Percentiles rank a stretch among this genome's conserved stretches.
phyloP scores from a whole-genome alignment of 2,888 invertebrate genomes.

The Tachina grossa region DNA sequence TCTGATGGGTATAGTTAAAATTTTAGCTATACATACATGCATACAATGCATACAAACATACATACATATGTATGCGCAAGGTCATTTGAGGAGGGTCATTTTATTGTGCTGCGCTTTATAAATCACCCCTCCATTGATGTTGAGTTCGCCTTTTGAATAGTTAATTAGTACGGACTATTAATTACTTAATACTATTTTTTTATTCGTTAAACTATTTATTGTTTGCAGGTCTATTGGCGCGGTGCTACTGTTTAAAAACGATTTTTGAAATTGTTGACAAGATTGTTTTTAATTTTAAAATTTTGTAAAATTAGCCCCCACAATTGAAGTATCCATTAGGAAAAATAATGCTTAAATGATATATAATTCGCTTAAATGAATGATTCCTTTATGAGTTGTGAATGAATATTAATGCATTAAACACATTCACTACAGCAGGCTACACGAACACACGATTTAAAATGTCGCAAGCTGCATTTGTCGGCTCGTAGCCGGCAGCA shows the following conservation, averaged over 20 bases:
- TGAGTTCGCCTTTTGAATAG: slow-evolving; percentile 60
- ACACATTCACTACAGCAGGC: no score
- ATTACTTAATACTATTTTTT: neutral
- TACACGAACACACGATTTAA: no score
- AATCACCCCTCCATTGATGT: slow-evolving; percentile 29
- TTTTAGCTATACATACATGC: neutral
- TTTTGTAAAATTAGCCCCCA: neutral
- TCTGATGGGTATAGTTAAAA: slow-evolving; percentile 24
- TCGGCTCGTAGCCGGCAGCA: no score
- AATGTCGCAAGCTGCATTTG: no score
- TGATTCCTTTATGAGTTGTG: neutral
- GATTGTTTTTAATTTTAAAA: neutral
- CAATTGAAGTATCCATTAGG: neutral
- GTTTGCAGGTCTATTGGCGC: neutral
- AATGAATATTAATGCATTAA: no score
- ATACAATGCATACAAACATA: neutral
- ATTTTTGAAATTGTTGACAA: slow-evolving; percentile 5
- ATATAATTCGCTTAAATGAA: neutral
- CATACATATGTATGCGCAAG: slow-evolving; percentile 28
- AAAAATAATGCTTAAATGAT: neutral
- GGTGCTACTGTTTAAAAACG: neutral
- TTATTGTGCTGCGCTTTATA: slow-evolving; percentile 18
- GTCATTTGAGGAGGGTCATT: slow-evolving; percentile 64
- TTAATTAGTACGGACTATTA: slow-evolving; percentile 56
- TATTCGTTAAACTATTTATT: slow-evolving; percentile 12